Evolutionary conservation across 2,113 vertebrate genomes (phyloP).

Genomic region (Andinoacara biseriatus): DNA sequence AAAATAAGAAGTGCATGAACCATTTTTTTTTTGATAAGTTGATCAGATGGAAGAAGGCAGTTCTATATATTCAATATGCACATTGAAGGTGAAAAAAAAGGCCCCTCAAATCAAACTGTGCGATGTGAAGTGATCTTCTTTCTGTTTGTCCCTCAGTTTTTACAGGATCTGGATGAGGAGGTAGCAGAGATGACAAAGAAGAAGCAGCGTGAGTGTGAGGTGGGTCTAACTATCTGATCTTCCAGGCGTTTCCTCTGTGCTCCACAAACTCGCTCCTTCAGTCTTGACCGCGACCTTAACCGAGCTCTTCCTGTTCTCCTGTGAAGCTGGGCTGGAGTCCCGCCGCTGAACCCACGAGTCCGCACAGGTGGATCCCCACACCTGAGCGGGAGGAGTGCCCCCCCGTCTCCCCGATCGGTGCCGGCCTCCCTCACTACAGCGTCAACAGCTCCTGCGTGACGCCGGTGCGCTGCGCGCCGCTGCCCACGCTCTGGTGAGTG

Average conservation of each 20-base stretch:
- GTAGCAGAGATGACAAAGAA: slow-evolving; percentile 82
- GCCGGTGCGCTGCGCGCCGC: slow-evolving; percentile 84
- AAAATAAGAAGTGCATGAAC: background rate
- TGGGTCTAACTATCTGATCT: slow-evolving; percentile 43
- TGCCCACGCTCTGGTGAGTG: slow-evolving; percentile 89
- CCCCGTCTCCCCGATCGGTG: slow-evolving; percentile 43
- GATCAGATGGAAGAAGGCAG: no score
- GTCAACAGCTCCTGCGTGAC: slow-evolving; percentile 73
- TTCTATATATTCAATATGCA: no score
- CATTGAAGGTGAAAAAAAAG: no score
- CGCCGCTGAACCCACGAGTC: slow-evolving; percentile 70
- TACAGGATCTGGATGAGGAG: slow-evolving; percentile 92
- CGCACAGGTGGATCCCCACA: slow-evolving; percentile 84
- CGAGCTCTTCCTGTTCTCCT: background rate
- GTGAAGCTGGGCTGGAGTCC: slow-evolving; percentile 73
- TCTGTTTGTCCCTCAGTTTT: slow-evolving; percentile 77
- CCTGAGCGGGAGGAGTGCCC: slow-evolving; percentile 84
- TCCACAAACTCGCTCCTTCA: background rate
- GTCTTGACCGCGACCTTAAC: accelerated
- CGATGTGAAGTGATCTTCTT: no score
- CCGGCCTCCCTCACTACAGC: slow-evolving; percentile 70
- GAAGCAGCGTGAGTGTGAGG: slow-evolving; percentile 83
- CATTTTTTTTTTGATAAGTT: background rate
- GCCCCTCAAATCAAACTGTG: no score
- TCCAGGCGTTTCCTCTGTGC: background rate